Conservation (phyloP, 1,140 invertebrate species). For the Bactericera cockerelli region DNA sequence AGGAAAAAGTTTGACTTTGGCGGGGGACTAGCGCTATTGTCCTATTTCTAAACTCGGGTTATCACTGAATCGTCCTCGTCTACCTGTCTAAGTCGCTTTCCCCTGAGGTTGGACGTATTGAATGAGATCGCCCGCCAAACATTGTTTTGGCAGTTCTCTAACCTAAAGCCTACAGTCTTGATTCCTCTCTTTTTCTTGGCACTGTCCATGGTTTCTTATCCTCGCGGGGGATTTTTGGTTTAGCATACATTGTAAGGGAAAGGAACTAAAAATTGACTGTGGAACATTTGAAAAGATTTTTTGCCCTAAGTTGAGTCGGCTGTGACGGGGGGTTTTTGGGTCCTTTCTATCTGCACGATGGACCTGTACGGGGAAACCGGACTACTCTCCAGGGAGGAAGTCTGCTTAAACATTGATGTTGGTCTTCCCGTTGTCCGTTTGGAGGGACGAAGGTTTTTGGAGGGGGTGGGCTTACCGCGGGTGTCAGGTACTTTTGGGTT, state of each 20-base stretch:
- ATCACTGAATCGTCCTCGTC: neutral
- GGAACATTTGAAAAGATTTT: constrained; percentile 1
- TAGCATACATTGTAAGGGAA: neutral
- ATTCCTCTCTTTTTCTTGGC: neutral
- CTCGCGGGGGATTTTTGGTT: neutral
- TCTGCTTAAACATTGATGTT: neutral
- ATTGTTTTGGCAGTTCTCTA: neutral
- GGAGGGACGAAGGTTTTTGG: neutral
- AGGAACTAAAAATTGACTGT: constrained; percentile 3
- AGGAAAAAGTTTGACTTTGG: neutral
- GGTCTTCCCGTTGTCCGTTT: neutral
- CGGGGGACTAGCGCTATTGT: neutral
- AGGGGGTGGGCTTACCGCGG: neutral
- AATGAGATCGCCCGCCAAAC: neutral
- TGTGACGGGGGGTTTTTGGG: neutral
- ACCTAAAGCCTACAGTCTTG: constrained; percentile 8
- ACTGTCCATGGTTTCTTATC: neutral
- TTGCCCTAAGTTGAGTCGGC: neutral
- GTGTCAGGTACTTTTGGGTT: neutral
- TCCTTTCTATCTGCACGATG: neutral
- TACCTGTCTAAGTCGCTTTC: neutral
- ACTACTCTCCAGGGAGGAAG: constrained; percentile 2
- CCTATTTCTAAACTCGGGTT: neutral
- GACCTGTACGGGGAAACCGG: neutral
- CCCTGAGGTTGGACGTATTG: neutral